Evolutionary conservation across 2,888 invertebrate species (phyloP).

Genomic region (Pseudococcus longispinus): DNA sequence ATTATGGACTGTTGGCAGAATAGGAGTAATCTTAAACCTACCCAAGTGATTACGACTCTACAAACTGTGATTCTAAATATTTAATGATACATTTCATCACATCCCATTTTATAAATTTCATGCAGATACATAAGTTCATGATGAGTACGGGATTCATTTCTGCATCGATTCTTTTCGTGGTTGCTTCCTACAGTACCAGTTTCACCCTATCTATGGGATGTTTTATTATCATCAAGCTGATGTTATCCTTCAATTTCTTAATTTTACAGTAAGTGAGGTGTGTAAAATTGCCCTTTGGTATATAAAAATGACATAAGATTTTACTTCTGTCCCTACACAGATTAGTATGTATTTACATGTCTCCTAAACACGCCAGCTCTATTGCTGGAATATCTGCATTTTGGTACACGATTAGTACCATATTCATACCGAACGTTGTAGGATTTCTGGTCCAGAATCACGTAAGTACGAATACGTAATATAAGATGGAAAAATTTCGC

Average conservation of each 20-base stretch:
- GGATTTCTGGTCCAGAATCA: slow-evolving; percentile 29
- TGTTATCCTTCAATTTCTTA: background rate
- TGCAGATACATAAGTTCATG: background rate
- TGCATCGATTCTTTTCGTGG: background rate
- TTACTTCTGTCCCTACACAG: background rate
- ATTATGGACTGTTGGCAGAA: background rate
- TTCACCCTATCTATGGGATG: background rate
- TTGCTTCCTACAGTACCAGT: background rate
- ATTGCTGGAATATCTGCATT: slow-evolving; percentile 10
- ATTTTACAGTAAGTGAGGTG: background rate
- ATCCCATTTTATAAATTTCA: too few species aligned
- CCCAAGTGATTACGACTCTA: background rate
- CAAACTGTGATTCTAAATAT: too few species aligned
- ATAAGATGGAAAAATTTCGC: background rate
- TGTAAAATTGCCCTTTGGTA: background rate
- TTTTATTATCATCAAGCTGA: background rate
- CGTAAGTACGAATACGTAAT: background rate
- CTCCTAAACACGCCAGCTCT: slow-evolving; percentile 15
- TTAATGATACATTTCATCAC: too few species aligned
- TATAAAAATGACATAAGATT: background rate
- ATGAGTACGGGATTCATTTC: background rate
- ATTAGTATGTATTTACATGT: background rate
- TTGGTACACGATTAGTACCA: slow-evolving; percentile 2
- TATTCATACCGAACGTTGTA: slow-evolving; percentile 7
- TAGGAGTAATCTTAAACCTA: background rate